A percentile compares a stretch with the other conserved stretches of the same genome.
These are phyloP conservation scores for Oreochromis aureus DNA, from an alignment of 2,113 vertebrate genomes.

Conservation along the genomic window DNA sequence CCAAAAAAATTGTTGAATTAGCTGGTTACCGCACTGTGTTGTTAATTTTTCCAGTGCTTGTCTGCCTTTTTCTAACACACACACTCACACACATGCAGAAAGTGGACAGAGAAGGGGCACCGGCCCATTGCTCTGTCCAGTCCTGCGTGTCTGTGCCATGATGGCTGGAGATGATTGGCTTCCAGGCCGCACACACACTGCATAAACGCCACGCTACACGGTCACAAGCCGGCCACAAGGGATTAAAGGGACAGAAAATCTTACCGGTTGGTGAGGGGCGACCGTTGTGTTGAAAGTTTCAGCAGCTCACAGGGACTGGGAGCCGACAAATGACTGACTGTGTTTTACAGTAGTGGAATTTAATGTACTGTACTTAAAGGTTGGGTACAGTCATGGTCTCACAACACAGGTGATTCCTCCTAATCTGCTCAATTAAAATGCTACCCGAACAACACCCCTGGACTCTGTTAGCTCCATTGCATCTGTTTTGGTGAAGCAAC, in stretches of 20 bases:
- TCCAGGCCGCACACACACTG: conserved; percentile 42
- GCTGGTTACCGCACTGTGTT: not conserved
- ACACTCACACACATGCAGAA: not conserved
- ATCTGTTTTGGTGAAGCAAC: not conserved
- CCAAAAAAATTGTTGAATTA: not conserved
- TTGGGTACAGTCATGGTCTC: not conserved
- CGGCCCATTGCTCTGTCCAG: conserved; percentile 68
- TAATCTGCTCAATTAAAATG: not conserved
- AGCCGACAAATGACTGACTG: conserved; percentile 19
- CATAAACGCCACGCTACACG: conserved; percentile 54
- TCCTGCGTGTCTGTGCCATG: conserved; percentile 71
- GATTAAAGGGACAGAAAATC: conserved; percentile 65
- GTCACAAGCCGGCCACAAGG: conserved; percentile 63
- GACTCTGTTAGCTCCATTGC: not conserved
- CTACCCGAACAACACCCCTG: not conserved
- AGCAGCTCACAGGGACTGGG: conserved; percentile 15
- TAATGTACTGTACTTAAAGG: not conserved
- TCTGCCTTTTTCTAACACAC: not conserved
- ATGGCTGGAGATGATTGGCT: conserved; percentile 73
- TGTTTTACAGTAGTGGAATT: conserved; percentile 17
- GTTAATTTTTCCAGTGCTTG: conserved; percentile 18
- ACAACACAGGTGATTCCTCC: not conserved
- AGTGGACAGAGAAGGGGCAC: conserved; percentile 26
- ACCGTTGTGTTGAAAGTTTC: conserved; percentile 33
- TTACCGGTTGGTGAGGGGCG: conserved; percentile 16